A percentile compares a stretch with the other conserved stretches of the same genome.
Evolutionary conservation across 2,113 vertebrate species (phyloP).

Genomic region (Odontesthes bonariensis): DNA sequence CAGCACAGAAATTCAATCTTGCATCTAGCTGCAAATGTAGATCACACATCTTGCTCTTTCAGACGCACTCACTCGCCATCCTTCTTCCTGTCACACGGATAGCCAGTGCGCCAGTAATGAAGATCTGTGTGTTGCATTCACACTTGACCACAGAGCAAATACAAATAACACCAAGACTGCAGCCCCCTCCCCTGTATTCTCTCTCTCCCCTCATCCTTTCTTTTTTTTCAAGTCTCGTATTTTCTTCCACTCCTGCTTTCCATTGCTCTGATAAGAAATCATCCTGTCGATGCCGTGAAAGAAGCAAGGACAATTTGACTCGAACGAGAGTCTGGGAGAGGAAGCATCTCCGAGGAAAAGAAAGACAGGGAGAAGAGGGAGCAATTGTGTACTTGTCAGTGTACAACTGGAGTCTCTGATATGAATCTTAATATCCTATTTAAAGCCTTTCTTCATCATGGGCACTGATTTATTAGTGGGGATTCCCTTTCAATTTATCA

Average conservation of each 20-base stretch:
- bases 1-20: slow-evolving; percentile 70
- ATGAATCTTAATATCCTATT: slow-evolving; percentile 85
- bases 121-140: slow-evolving; percentile 71
- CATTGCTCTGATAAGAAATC: slow-evolving; percentile 60
- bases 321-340: slow-evolving; percentile 5
- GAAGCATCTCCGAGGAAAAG: slow-evolving; percentile 27
- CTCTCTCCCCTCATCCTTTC: slow-evolving; percentile 1
- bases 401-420: slow-evolving; percentile 68
- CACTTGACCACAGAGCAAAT: slow-evolving; percentile 67
- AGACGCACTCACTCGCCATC: slow-evolving; percentile 28
- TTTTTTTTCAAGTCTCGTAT: slow-evolving; percentile 7
- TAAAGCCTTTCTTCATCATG: slow-evolving; percentile 81
- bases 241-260: slow-evolving; percentile 39
- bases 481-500: slow-evolving; percentile 76
- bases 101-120: slow-evolving; percentile 69
- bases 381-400: slow-evolving; percentile 76
- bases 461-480: slow-evolving; percentile 77
- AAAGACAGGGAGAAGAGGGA: slow-evolving; percentile 58
- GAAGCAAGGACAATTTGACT: slow-evolving; percentile 58
- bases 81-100: slow-evolving; percentile 67
- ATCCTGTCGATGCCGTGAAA: slow-evolving; percentile 30
- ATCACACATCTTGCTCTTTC: slow-evolving; percentile 46
- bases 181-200: slow-evolving; percentile 1
- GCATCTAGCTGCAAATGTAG: slow-evolving; percentile 59
- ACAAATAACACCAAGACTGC: slow-evolving; percentile 35